Conservation (phyloP, 2,113 vertebrate species). For the Psittacus erithacus region DNA sequence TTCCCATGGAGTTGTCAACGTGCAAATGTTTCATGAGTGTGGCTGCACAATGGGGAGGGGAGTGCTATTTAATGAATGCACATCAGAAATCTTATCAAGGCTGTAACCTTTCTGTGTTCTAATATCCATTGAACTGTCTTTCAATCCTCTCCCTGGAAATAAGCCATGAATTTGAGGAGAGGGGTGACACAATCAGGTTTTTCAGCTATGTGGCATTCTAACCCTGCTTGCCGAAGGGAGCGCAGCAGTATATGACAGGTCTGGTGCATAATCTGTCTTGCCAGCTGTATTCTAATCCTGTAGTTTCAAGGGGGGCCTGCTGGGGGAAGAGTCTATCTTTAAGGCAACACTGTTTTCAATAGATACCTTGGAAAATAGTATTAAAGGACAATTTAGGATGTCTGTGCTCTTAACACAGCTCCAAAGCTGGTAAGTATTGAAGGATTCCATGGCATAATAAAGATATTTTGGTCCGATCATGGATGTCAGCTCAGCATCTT, state of each 20-base stretch:
- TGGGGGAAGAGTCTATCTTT: background rate
- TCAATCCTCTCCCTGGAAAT: background rate
- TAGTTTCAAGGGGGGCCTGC: background rate
- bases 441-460: background rate
- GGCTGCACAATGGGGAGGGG: fast-evolving
- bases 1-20: fast-evolving
- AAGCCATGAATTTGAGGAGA: background rate
- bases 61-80: background rate
- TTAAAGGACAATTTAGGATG: background rate
- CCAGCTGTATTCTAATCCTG: slow-evolving; percentile 35
- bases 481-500: background rate
- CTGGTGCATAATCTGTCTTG: slow-evolving; percentile 42
- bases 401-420: background rate
- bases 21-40: background rate
- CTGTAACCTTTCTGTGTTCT: background rate
- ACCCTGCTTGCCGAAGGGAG: background rate
- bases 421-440: background rate
- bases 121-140: background rate
- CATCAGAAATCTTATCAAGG: background rate
- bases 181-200: background rate
- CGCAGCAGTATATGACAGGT: background rate
- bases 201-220: background rate
- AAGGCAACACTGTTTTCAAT: background rate
- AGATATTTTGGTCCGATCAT: background rate
- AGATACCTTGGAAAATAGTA: background rate